Percentiles rank a stretch among this genome's conserved stretches.
These are phyloP conservation scores for Hafferia zeledoni DNA, from an alignment of 2,797 vertebrate species.

Conservation along the genomic window DNA sequence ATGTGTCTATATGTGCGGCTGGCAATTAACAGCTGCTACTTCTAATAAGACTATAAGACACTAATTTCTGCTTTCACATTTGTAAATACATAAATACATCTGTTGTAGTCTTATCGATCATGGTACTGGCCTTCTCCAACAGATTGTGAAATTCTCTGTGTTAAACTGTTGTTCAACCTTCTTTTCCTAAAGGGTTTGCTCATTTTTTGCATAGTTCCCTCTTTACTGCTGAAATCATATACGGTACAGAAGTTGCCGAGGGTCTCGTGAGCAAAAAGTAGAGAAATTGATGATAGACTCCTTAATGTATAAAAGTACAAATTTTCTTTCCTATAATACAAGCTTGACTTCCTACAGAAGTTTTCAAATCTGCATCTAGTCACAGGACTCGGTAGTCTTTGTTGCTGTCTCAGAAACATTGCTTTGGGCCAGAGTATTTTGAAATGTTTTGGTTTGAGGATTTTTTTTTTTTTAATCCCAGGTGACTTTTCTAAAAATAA, in stretches of 20 bases:
- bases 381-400: background rate
- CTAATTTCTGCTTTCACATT: slow-evolving; percentile 30
- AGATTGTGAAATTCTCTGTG: background rate
- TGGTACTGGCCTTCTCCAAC: slow-evolving; percentile 19
- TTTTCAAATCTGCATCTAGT: background rate
- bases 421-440: background rate
- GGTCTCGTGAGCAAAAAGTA: background rate
- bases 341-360: background rate
- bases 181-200: background rate
- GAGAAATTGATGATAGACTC: background rate
- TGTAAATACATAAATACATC: slow-evolving; percentile 15
- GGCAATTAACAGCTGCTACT: slow-evolving; percentile 45
- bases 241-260: background rate
- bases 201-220: background rate
- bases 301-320: background rate
- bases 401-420: background rate
- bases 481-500: slow-evolving; percentile 27
- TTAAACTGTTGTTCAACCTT: background rate
- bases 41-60: background rate
- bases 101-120: background rate
- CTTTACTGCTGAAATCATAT: background rate
- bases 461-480: background rate
- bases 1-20: background rate
- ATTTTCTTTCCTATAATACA: background rate
- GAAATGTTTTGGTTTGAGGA: background rate